Conservation (phyloP, 2,797 vertebrate species). For the Sebastes matsubarae region DNA sequence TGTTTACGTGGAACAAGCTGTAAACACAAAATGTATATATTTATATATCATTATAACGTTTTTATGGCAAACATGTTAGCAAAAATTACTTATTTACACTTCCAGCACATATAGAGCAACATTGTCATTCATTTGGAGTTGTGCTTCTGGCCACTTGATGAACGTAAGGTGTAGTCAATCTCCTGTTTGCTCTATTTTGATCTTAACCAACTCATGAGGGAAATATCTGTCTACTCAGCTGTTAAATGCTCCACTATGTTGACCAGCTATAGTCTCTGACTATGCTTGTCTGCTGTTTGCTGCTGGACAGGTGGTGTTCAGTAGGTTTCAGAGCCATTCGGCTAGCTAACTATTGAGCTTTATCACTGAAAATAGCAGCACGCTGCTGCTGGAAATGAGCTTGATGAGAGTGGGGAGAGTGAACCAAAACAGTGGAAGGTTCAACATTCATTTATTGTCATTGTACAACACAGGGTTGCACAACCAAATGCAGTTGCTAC, state of each 20-base stretch:
- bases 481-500: background rate
- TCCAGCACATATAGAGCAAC: background rate
- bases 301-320: background rate
- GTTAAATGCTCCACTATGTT: background rate
- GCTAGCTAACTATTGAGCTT: too few species aligned
- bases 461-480: background rate
- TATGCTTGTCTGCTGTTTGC: background rate
- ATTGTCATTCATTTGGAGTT: background rate
- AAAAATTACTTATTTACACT: background rate
- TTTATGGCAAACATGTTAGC: background rate
- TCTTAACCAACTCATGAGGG: too few species aligned
- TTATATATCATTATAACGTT: background rate
- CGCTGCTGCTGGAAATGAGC: background rate
- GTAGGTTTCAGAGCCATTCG: background rate
- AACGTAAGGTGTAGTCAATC: too few species aligned
- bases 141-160: too few species aligned
- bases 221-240: background rate
- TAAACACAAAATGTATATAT: background rate
- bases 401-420: background rate
- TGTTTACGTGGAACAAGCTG: background rate
- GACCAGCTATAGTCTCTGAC: background rate
- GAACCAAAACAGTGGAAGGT: background rate
- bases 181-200: too few species aligned
- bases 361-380: background rate
- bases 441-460: background rate